Base-by-base conservation (phyloP, 2,888 invertebrate genomes). In the Clanis bilineata region DNA sequence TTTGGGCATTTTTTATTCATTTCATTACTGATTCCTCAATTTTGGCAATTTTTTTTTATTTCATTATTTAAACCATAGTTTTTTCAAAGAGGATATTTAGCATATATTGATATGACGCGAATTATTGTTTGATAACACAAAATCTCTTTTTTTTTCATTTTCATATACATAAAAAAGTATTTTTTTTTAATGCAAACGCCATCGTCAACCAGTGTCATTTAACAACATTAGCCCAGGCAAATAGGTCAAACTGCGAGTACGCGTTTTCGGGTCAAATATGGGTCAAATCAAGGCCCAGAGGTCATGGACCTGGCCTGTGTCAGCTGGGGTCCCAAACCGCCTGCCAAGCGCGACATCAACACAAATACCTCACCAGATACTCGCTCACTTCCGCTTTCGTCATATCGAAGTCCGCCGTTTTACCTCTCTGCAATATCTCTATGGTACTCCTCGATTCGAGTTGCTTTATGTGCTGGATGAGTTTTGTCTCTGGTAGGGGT, bases 361-460 rank as follows among this genome's bases (percentile, higher is more conserved):
- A 92, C 65, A 92, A 67, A 73, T 90, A 80, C 63, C 83, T 86
- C 25, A 84, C 62, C 45, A 92, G 66, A 58, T 82, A 85, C 57
- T 86, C 87, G 0, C 82, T 72, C 0, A 91, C 80, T 9, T 92
- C 91, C 0, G 68, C 73, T 62, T 90, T 90, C 0, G 86, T 80
- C 10, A 91, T 51, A 59, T 90, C 90, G 60, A 88, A 88, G 23
- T 90, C 90, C 0, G 86, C 83, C 0, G 85, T 73, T 57, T 86
- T 86, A 0, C 91, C 91, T 1, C 91, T 62, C 56, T 90, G 90
- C 15, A 91, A 45, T 36, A 91, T 91, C 68, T 91, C 91, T 59
- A 91, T 86, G 0, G 88, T 88, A 2, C 76, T 82, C 59, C 90
- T 79, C 0, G 89, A 86, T 1, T 90, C 90, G 0, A 92, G 59